Conservation (phyloP, 1,140 invertebrate genomes). For the Solenopsis fugax region DNA sequence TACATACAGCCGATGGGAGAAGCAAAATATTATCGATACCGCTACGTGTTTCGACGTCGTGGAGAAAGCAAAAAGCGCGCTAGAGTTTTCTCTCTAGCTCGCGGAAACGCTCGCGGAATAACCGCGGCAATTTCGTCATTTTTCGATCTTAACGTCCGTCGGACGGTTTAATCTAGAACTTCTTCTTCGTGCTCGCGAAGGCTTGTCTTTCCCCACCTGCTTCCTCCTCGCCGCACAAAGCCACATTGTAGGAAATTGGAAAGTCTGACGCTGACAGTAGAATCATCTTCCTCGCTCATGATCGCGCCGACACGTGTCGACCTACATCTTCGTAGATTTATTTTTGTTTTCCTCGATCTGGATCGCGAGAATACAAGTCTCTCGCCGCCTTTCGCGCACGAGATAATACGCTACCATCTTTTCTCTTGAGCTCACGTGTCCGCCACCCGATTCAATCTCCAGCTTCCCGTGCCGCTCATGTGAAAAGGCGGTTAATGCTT, state of each 20-base stretch:
- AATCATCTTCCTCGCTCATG: conserved; percentile 42
- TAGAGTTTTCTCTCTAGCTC: neutral
- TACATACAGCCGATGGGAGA: conserved; percentile 1
- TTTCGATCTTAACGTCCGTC: conserved; percentile 28
- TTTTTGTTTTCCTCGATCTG: conserved; percentile 47
- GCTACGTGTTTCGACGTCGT: neutral
- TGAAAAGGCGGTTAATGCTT: conserved; percentile 8
- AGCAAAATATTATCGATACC: conserved; percentile 33
- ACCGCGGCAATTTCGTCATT: conserved; percentile 49
- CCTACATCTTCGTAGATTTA: conserved; percentile 49
- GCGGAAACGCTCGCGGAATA: conserved; percentile 7
- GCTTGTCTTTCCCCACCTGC: conserved; percentile 15
- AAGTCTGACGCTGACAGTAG: conserved; percentile 60
- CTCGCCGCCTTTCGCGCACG: conserved; percentile 16
- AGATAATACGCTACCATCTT: conserved; percentile 51
- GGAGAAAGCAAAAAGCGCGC: neutral
- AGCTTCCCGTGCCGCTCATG: neutral
- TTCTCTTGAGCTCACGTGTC: conserved; percentile 15
- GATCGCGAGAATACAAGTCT: conserved; percentile 20
- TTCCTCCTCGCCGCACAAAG: conserved; percentile 41
- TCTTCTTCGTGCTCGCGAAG: conserved; percentile 9
- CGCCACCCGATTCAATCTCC: conserved; percentile 40
- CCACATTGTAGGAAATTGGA: conserved; percentile 64
- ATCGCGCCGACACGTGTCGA: conserved; percentile 51
- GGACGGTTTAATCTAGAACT: conserved; percentile 42